Evolutionary conservation across 2,888 invertebrate genomes (phyloP).

Genomic region (Orchesella flavescens): DNA sequence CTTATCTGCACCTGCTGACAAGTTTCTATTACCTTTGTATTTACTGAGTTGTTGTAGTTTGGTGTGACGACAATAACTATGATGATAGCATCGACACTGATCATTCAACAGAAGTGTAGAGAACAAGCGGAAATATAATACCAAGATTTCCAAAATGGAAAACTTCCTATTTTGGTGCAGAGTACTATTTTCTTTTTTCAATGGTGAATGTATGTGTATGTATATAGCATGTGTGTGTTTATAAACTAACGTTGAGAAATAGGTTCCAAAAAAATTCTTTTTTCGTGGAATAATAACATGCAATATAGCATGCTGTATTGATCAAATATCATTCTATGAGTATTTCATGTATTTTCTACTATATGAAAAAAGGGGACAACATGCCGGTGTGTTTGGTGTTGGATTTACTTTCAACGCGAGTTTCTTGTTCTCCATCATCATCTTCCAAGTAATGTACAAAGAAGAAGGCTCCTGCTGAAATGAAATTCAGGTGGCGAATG

Average conservation of each 20-base stretch:
- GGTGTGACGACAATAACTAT: background rate
- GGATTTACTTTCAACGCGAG: background rate
- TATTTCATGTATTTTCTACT: background rate
- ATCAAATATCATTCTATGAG: background rate
- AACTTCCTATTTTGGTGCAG: background rate
- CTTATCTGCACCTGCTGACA: constrained; percentile 23
- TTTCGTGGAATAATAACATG: background rate
- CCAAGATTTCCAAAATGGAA: constrained; percentile 21
- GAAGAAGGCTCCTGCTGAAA: too few relatives aligned
- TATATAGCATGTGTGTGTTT: background rate
- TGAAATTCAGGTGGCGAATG: background rate
- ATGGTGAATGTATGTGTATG: background rate
- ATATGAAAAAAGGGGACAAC: background rate
- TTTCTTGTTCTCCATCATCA: background rate
- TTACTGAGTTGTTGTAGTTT: background rate
- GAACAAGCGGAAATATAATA: constrained; percentile 23
- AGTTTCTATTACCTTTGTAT: background rate
- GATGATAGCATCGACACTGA: background rate
- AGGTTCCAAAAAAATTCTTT: background rate
- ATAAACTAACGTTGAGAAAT: background rate
- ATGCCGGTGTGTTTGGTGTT: background rate
- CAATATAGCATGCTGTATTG: background rate
- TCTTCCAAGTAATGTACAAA: background rate
- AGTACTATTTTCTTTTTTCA: background rate
- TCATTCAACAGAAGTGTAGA: background rate